phyloP scores from a whole-genome alignment of 2,797 vertebrate species.

The Carapus acus region DNA sequence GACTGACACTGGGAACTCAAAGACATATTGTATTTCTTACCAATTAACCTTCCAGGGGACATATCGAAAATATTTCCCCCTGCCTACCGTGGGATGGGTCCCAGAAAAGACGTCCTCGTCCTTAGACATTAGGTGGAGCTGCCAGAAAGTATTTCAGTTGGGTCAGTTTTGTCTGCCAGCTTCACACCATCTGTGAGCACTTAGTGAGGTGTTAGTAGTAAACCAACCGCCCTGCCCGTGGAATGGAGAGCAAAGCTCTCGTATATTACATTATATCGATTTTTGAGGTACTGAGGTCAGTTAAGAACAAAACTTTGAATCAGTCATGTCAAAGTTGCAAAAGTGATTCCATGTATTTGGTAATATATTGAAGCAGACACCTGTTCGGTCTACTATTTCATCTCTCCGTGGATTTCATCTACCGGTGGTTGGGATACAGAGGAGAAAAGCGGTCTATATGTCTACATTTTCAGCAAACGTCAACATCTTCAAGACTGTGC shows the following conservation, averaged over 20 bases:
- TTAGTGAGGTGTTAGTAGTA: conserved; percentile 59
- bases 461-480: neutral
- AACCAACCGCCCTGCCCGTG: conserved; percentile 28
- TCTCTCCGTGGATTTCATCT: too few species aligned
- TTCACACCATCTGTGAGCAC: conserved; percentile 58
- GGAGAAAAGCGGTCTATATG: too few species aligned
- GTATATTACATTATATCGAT: conserved; percentile 10
- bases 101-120: conserved; percentile 21
- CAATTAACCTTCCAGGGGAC: conserved; percentile 47
- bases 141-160: conserved; percentile 35
- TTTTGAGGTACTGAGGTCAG: conserved; percentile 7
- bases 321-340: neutral
- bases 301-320: conserved; percentile 2
- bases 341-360: neutral
- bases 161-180: conserved; percentile 43
- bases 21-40: conserved; percentile 53
- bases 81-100: conserved; percentile 27
- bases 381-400: too few species aligned
- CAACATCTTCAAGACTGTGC: neutral
- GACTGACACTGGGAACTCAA: conserved; percentile 42
- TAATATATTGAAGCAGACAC: too few species aligned
- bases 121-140: conserved; percentile 20
- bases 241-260: conserved; percentile 31
- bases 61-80: conserved; percentile 43
- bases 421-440: too few species aligned